Evolutionary conservation across 2,113 vertebrate species (phyloP).

Genomic region (Clarias magur): DNA sequence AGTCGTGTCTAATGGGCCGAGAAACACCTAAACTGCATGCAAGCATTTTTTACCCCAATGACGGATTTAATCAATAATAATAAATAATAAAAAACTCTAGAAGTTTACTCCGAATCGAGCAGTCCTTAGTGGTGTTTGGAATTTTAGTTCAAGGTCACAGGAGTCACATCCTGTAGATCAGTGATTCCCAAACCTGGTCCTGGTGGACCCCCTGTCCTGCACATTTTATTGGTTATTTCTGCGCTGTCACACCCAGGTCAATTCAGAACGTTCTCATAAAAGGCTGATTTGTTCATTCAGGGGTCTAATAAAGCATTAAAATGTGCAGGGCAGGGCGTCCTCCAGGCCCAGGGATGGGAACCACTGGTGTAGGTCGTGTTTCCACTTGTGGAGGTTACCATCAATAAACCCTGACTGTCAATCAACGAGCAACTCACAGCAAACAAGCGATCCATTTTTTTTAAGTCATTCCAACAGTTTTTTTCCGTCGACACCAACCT

Average conservation of each 20-base stretch:
- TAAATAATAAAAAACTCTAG: constrained; percentile 22
- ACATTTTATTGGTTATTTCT: no score
- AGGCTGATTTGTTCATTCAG: no score
- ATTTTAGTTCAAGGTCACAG: constrained; percentile 9
- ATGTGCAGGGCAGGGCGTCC: no score
- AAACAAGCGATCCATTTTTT: neutral
- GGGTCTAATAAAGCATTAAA: no score
- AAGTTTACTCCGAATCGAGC: neutral
- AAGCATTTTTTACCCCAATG: constrained; percentile 58
- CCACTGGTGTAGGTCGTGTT: neutral
- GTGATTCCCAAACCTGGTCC: no score
- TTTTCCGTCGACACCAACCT: neutral
- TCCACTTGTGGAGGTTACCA: no score
- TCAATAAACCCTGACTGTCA: neutral
- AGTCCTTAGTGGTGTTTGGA: neutral
- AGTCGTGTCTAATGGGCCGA: constrained; percentile 65
- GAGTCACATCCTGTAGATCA: neutral
- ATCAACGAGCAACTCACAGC: neutral
- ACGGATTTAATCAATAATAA: constrained; percentile 35
- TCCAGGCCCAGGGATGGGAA: no score
- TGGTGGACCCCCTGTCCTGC: no score
- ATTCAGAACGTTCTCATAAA: no score
- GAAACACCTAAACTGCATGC: constrained; percentile 55
- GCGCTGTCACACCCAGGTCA: no score
- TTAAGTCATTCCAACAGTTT: neutral